phyloP scores from a whole-genome alignment of 2,888 invertebrate species.

The Caradrina clavipalpis region DNA sequence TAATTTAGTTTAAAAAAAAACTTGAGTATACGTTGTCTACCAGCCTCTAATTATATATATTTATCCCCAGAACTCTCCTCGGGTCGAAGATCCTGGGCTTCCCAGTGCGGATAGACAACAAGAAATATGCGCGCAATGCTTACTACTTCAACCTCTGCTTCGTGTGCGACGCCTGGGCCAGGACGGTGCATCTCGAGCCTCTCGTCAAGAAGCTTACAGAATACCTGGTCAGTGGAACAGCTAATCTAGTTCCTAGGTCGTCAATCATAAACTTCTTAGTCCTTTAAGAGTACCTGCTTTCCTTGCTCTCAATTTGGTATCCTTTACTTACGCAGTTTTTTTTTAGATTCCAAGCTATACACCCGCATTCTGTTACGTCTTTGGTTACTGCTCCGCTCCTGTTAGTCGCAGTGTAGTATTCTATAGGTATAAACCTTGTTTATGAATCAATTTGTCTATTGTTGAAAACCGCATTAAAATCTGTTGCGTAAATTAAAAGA shows the following conservation, averaged over 20 bases:
- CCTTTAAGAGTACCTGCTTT: background rate
- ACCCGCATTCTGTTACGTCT: no score
- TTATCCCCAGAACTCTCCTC: conserved; percentile 91
- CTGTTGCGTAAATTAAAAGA: no score
- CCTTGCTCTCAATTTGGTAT: background rate
- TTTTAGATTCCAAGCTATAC: background rate
- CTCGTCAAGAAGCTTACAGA: conserved; percentile 95
- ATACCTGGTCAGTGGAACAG: conserved; percentile 91
- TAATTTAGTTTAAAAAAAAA: background rate
- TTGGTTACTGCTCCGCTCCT: no score
- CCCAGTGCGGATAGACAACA: conserved; percentile 94
- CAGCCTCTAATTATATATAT: background rate
- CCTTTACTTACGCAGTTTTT: background rate
- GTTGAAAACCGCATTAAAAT: no score
- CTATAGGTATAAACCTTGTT: no score
- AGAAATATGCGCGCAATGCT: conserved; percentile 95
- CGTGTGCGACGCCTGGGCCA: conserved; percentile 94
- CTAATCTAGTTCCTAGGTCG: background rate
- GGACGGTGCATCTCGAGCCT: conserved; percentile 95
- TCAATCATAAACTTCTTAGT: background rate
- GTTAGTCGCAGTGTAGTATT: no score
- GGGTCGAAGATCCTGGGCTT: conserved; percentile 95
- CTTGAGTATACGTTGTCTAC: no score
- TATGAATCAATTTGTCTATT: no score
- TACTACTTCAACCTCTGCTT: conserved; percentile 96